Evolutionary conservation across 30 jellyfish, hydroid and myxozoan genomes (phyloP), one percentile per base, ranked within the genome.

Genomic region (Mastigias papua): DNA sequence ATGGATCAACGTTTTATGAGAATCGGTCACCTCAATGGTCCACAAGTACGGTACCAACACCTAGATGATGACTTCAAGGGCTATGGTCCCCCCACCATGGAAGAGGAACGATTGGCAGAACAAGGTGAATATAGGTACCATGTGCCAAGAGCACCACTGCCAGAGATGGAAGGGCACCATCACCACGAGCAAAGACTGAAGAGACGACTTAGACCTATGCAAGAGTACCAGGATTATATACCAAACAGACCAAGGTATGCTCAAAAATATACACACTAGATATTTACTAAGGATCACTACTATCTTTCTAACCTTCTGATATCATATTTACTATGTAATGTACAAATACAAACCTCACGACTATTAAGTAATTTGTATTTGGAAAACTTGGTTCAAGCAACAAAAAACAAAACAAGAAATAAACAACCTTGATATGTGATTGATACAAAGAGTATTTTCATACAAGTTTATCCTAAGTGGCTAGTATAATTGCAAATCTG

Each of bases 1-100:
- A 80, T 54, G 84, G 98, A 86, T 79, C 89, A 86, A 65, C 68
- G 95, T 15, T 86, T 86, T 42, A 86, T 86, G 95, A 75, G 73
- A 26, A 73, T 86, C 19, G 30, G 95, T 63, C 95, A 86, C 30
- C 67, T 86, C 23, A 30, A 70, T 23, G 86, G 95, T n/a, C 89
- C 95, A 1, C 51, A 75, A 16, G 88, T 30, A 34, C 62, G 84
- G 57, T 74, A 60, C 71, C 73, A 62, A 6, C 76, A 76, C 68
- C 1, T 86, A 13, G 89, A 86, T n/a, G 95, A 86, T 35, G 95
- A 74, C 22, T 64, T 67, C 77, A 42, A 66, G 33, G 82, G 84
- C 9, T 64, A 37, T 74, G 92, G 80, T 2, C 95, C 95, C 37
- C 78, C 89, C 10, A 77, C 84, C 33, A 65, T 76, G 78, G 96